phyloP scores from a whole-genome alignment of 2,888 invertebrate genomes.

The Steromphala cineraria region DNA sequence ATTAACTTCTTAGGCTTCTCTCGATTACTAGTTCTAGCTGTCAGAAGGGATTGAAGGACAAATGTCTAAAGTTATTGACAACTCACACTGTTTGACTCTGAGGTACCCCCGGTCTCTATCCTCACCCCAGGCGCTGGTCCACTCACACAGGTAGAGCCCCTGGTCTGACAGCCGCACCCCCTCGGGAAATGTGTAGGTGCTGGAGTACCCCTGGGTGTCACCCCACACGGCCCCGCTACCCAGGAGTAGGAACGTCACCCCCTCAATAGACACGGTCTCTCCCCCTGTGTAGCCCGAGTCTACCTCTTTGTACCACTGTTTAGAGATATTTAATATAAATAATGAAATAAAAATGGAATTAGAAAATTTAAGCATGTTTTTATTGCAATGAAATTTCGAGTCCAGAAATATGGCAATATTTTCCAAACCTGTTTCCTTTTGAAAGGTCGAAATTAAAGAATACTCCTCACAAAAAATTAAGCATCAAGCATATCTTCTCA shows the following conservation, averaged over 20 bases:
- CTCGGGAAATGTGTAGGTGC: background rate
- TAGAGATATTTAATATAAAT: no score
- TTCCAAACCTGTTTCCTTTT: no score
- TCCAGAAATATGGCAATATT: no score
- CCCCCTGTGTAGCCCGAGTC: background rate
- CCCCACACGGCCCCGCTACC: background rate
- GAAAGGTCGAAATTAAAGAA: no score
- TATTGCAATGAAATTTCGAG: no score
- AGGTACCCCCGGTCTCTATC: background rate
- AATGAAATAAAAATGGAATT: no score
- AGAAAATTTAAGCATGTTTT: no score
- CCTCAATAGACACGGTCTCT: background rate
- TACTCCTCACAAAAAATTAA: no score
- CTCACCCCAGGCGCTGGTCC: background rate
- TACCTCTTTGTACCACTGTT: conserved; percentile 6
- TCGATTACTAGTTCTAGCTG: no score
- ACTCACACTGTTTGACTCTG: background rate
- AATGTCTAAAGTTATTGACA: background rate
- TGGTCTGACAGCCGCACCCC: background rate
- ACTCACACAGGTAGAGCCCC: background rate
- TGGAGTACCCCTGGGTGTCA: background rate
- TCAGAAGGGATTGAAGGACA: no score
- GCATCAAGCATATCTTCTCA: no score
- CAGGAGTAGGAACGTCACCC: background rate
- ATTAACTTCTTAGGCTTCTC: no score